Base-by-base conservation (phyloP, 2,113 vertebrate genomes). In the Triplophysa tibetana region DNA sequence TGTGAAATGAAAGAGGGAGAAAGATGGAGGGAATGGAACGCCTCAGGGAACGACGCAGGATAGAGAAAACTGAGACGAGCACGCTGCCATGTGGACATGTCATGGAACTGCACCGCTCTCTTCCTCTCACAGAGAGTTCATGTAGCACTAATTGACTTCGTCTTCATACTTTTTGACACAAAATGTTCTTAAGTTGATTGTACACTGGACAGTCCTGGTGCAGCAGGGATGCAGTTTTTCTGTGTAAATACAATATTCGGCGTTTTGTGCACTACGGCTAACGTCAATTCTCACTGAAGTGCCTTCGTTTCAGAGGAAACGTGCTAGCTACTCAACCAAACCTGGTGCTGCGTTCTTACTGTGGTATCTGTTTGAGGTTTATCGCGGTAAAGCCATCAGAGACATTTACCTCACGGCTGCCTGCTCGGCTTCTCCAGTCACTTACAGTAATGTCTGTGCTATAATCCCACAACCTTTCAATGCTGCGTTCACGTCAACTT, bases 181-280 rank as follows among this genome's bases (percentile, higher is more conserved):
- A 75, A 63, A 75, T 19, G 72, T 62, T 84, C 87, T 81, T 84
- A 62, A 82, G 69, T 26, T 62, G 38, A 82, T 86, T 82, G 87
- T 89, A 93, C 91, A 93, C 90, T 93, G 92, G 90, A 92, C 75
- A 50, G 78, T 85, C 78, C 48, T 70, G 63, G 75, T 82, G 33
- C 70, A 73, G 70, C 70, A 61, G 70, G 45, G 9, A 50, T 50
- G 45, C 48, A 12, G 6, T 58, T 58, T 62, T 13, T 19, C 38
- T 9, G 72, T 75, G 72, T 63, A 75, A 75, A 75, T 85, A 85
- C 86, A 85, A 88, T 50, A 50, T 54, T 12, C 56, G 29, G 77
- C 19, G 61, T 41, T 17, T 50, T 50, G 45, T 48, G 72, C 52
- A 73, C 72, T 75, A 75, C 9, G 48, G 45, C 68, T 70, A 52